Evolutionary conservation across 2,888 invertebrate genomes (phyloP).

Genomic region (Sarcophaga rosellei): DNA sequence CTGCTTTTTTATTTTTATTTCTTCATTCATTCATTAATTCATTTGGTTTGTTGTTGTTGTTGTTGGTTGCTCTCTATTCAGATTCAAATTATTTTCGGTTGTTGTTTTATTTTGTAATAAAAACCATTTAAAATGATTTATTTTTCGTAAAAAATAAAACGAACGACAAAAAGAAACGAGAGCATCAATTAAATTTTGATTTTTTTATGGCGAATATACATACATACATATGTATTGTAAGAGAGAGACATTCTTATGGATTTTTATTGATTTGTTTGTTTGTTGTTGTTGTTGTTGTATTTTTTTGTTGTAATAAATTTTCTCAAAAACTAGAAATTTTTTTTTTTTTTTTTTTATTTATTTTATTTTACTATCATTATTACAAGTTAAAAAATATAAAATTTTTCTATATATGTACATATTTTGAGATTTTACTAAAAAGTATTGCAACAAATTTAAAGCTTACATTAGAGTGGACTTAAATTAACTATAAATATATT

Average conservation of each 20-base stretch:
- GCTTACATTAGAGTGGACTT: no score
- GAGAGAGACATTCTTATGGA: conserved; percentile 6
- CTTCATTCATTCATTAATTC: conserved; percentile 19
- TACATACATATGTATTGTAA: no score
- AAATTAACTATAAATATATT: no score
- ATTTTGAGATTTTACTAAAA: no score
- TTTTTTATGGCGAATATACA: conserved; percentile 57
- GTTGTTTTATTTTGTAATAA: conserved; percentile 43
- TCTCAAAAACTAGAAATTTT: no score
- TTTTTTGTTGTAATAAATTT: background rate
- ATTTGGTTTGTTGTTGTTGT: background rate
- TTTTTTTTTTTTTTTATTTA: no score
- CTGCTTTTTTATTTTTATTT: conserved; percentile 4
- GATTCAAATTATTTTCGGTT: conserved; percentile 40
- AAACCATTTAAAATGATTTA: conserved; percentile 67
- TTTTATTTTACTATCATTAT: no score
- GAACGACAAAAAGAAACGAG: conserved; percentile 39
- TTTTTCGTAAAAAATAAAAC: conserved; percentile 17
- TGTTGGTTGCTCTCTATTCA: background rate
- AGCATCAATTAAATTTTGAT: conserved; percentile 61
- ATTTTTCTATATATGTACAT: no score
- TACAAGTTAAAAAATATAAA: no score
- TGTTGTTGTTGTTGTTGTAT: conserved; percentile 6
- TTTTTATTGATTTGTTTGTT: conserved; percentile 32
- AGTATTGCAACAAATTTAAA: no score